Base-by-base conservation (phyloP, 2,888 invertebrate species). In the Mimumesa dahlbomi region DNA sequence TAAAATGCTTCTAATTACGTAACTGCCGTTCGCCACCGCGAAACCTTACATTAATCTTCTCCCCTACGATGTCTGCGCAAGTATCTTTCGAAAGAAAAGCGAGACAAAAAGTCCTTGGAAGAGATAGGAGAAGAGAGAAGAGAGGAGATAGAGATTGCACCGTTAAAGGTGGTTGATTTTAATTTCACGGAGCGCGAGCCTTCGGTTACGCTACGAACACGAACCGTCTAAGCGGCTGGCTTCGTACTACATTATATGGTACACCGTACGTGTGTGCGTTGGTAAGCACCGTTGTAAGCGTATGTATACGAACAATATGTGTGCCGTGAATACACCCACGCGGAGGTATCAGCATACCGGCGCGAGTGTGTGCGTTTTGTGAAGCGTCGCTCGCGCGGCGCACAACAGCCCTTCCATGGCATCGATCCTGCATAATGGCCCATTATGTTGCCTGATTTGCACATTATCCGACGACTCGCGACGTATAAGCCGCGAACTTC, bases 181-280 rank as follows among this genome's bases (percentile, higher is more conserved):
- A 88, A 89, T 89, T 89, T 88, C 88, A 88, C 88, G 88, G 88
- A 82, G 85, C 83, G 81, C 88, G 87, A 87, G 84, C 81, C 86
- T 86, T 87, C 84, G 82, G 88, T 86, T 86, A 87, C 87, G 88
- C 82, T 85, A 64, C 75, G 84, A 84, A 83, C 85, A 85, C 84
- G 84, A 83, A 45, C 57, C 83, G 80, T 78, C 84, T 81, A 82
- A 85, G 83, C 84, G 73, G 57, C 67, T 66, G 42, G 46, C 46
- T 61, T 45, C 70, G 40, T 38, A 56, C 25, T 46, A 31, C 53
- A 45, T 56, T 50, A 34, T 29, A 50, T 6, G 49, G 22, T 22
- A 43, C 50, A 48, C 34, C 49, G 34, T 56, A 40, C 29, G 34
- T 42, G 16, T 29, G 45, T 38, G 42, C 25, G 66, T 46, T 42